A percentile compares a stretch with the other conserved stretches of the same genome.
Conservation (phyloP, 2,888 invertebrate genomes). For the Cabera pusaria region DNA sequence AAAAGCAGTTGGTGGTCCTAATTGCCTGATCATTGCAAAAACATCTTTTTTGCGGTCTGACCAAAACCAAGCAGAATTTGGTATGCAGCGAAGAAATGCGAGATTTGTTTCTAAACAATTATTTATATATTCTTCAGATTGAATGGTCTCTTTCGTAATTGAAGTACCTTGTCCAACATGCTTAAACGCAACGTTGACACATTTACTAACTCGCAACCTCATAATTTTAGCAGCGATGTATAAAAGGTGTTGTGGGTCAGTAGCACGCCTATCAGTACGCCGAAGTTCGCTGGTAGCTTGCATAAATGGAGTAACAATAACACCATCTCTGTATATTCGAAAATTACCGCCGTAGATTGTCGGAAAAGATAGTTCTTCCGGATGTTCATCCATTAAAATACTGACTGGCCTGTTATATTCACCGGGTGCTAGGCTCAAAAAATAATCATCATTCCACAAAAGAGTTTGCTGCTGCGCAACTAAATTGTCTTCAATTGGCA, state of each 20-base stretch:
- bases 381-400: conserved; percentile 45
- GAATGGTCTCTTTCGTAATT: conserved; percentile 41
- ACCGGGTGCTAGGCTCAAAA: conserved; percentile 26
- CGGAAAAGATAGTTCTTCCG: conserved; percentile 55
- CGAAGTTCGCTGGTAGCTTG: conserved; percentile 38
- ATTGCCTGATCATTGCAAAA: conserved; percentile 57
- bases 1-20: conserved; percentile 53
- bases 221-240: conserved; percentile 32
- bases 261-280: conserved; percentile 44
- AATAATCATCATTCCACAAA: conserved; percentile 30
- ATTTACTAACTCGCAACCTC: conserved; percentile 30
- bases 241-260: conserved; percentile 39
- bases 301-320: conserved; percentile 36
- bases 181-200: conserved; percentile 30
- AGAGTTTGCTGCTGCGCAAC: conserved; percentile 33
- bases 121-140: conserved; percentile 43
- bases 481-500: conserved; percentile 34
- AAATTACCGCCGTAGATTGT: conserved; percentile 42
- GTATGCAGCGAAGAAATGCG: conserved; percentile 47
- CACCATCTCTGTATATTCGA: conserved; percentile 32
- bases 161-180: conserved; percentile 37
- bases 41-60: conserved; percentile 48
- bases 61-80: conserved; percentile 56
- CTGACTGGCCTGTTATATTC: conserved; percentile 31
- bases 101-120: conserved; percentile 45